Conservation (phyloP, 2,888 invertebrate genomes). For the Amphimallon solstitiale region DNA sequence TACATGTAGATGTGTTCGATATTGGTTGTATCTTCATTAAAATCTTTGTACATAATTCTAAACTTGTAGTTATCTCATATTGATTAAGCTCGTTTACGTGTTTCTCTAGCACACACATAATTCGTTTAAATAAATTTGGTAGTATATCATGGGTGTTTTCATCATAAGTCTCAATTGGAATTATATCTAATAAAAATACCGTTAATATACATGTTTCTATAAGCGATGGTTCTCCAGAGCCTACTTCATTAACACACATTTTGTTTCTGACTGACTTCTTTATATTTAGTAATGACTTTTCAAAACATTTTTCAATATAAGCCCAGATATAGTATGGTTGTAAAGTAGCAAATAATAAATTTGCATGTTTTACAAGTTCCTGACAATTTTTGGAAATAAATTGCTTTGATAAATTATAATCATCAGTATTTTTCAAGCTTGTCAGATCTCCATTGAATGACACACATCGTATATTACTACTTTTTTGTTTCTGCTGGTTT, state of each 20-base stretch:
- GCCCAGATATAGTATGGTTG: slow-evolving; percentile 90
- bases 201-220: slow-evolving; percentile 77
- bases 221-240: slow-evolving; percentile 72
- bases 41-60: slow-evolving; percentile 78
- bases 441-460: slow-evolving; percentile 61
- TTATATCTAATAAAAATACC: slow-evolving; percentile 79
- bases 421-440: slow-evolving; percentile 56
- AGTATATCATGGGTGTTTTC: slow-evolving; percentile 82
- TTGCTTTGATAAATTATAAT: slow-evolving; percentile 55
- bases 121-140: slow-evolving; percentile 77
- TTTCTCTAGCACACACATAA: slow-evolving; percentile 70
- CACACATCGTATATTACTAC: slow-evolving; percentile 56
- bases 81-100: slow-evolving; percentile 68
- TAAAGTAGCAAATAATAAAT: slow-evolving; percentile 82
- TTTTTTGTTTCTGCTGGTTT: slow-evolving; percentile 61
- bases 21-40: slow-evolving; percentile 79
- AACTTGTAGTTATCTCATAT: slow-evolving; percentile 72
- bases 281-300: slow-evolving; percentile 61
- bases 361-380: slow-evolving; percentile 85
- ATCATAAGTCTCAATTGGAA: slow-evolving; percentile 78
- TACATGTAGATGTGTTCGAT: slow-evolving; percentile 57
- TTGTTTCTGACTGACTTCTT: slow-evolving; percentile 44
- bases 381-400: slow-evolving; percentile 64
- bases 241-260: slow-evolving; percentile 65
- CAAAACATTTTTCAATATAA: slow-evolving; percentile 75